These are phyloP conservation scores for Biston stratarius DNA, from an alignment of 2,888 invertebrate species.

Conservation along the genomic window DNA sequence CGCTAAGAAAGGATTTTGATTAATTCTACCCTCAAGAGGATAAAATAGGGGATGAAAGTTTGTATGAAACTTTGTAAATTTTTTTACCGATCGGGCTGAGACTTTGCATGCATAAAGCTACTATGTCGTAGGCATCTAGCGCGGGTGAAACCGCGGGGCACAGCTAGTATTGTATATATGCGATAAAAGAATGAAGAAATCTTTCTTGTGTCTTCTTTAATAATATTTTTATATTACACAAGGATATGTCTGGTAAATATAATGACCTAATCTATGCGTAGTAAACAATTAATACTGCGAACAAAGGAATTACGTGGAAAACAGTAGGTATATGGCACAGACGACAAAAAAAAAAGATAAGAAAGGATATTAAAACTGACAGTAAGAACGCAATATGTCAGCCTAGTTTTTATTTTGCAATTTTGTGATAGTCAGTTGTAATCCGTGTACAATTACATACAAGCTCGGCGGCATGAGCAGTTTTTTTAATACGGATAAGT, in stretches of 20 bases:
- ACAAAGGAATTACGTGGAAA: constrained; percentile 23
- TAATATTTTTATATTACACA: constrained; percentile 13
- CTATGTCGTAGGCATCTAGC: too few species aligned
- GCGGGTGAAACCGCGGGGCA: too few species aligned
- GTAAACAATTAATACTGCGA: constrained; percentile 12
- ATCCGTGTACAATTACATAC: too few species aligned
- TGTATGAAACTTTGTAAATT: too few species aligned
- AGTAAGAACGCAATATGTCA: background rate
- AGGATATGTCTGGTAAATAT: constrained; percentile 28
- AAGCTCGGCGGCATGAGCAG: too few species aligned
- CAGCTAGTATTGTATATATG: background rate
- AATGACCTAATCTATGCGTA: constrained; percentile 48
- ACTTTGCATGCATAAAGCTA: too few species aligned
- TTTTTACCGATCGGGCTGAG: too few species aligned
- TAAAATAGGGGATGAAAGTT: too few species aligned
- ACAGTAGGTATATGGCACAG: background rate
- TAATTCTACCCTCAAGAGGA: too few species aligned
- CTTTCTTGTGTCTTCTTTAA: constrained; percentile 3
- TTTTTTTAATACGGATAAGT: too few species aligned
- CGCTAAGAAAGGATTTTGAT: too few species aligned
- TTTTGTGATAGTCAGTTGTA: too few species aligned
- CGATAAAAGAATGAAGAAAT: background rate
- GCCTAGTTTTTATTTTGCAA: background rate
- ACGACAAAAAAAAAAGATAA: constrained; percentile 14
- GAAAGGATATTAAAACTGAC: constrained; percentile 12